phyloP scores from a whole-genome alignment of 2,888 invertebrate genomes.

The Brenthis daphne region DNA sequence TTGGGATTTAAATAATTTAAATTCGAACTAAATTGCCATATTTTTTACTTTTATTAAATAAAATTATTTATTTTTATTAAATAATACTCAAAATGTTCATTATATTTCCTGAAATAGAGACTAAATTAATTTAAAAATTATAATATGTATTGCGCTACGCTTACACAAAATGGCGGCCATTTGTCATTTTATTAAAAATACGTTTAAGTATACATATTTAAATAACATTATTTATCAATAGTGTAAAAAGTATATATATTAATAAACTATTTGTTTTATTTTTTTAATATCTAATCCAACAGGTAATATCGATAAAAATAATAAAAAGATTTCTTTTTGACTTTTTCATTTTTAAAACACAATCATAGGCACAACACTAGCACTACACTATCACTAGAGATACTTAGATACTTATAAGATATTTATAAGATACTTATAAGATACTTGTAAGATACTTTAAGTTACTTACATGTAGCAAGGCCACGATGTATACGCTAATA shows the following conservation, averaged over 20 bases:
- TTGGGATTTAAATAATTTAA: too few species aligned
- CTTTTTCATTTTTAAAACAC: not conserved
- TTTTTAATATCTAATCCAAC: not conserved
- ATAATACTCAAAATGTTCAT: not conserved
- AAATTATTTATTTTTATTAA: not conserved
- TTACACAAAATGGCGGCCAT: constrained; percentile 20
- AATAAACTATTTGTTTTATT: not conserved
- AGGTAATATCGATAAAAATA: not conserved
- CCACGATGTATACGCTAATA: constrained; percentile 16
- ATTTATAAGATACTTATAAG: not conserved
- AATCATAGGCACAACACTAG: constrained; percentile 1
- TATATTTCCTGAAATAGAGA: not conserved
- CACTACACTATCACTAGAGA: constrained; percentile 3
- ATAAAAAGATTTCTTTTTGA: not conserved
- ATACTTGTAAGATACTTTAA: constrained; percentile 12
- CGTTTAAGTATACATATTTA: not conserved
- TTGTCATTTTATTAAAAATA: not conserved
- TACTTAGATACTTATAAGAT: not conserved
- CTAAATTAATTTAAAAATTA: not conserved
- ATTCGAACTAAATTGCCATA: too few species aligned
- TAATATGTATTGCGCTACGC: not conserved
- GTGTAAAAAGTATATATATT: not conserved
- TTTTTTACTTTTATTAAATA: too few species aligned
- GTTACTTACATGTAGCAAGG: constrained; percentile 29
- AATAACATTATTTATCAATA: not conserved